phyloP scores from a whole-genome alignment of 2,113 vertebrate genomes.

The Echinops telfairi region DNA sequence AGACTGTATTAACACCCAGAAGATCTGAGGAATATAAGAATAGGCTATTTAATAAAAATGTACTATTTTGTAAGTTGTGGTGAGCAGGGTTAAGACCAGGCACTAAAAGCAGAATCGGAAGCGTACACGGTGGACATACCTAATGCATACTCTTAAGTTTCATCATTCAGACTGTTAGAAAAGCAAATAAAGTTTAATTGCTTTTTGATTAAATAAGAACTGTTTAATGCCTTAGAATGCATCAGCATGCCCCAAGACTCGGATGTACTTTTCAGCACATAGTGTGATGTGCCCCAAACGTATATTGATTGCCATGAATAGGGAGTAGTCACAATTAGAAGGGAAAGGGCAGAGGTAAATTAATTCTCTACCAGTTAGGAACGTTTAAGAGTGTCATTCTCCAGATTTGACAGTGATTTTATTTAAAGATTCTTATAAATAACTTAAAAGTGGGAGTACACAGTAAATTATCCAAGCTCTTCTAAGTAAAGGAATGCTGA shows the following conservation, averaged over 20 bases:
- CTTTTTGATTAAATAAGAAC: slow-evolving; percentile 41
- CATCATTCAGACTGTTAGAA: slow-evolving; percentile 38
- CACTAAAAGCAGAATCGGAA: slow-evolving; percentile 34
- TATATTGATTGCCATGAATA: background rate
- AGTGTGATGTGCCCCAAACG: slow-evolving; percentile 53
- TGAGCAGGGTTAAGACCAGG: background rate
- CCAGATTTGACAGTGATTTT: slow-evolving; percentile 73
- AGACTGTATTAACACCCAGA: background rate
- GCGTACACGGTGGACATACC: background rate
- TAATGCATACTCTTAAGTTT: slow-evolving; percentile 31
- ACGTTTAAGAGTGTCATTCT: slow-evolving; percentile 71
- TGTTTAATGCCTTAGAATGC: slow-evolving; percentile 38
- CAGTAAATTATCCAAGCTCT: slow-evolving; percentile 60
- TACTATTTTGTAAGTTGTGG: background rate
- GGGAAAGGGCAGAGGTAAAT: slow-evolving; percentile 58
- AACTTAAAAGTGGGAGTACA: slow-evolving; percentile 76
- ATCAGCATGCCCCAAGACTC: background rate
- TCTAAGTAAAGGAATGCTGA: slow-evolving; percentile 70
- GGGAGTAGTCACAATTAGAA: background rate
- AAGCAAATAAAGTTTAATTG: slow-evolving; percentile 53
- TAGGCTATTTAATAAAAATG: background rate
- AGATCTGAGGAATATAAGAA: background rate
- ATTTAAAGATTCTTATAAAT: slow-evolving; percentile 82
- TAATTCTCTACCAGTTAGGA: slow-evolving; percentile 29
- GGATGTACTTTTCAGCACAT: slow-evolving; percentile 4